Conservation (phyloP, 2,888 invertebrate species). For the Acronicta alni region DNA sequence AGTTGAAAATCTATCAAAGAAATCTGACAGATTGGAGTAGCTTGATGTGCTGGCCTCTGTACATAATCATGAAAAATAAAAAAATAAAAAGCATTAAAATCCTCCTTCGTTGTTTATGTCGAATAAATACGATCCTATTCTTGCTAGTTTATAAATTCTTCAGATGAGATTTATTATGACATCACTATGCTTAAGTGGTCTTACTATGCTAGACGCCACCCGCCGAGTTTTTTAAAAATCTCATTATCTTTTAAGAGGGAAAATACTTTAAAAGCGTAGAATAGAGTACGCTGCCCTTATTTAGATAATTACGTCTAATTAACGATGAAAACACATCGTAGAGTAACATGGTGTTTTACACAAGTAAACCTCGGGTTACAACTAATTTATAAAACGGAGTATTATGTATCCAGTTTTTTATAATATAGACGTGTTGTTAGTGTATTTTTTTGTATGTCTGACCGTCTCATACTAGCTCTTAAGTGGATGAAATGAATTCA, state of each 20-base stretch:
- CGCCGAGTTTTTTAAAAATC: slow-evolving; percentile 28
- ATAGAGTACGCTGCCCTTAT: slow-evolving; percentile 27
- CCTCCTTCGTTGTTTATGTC: neutral
- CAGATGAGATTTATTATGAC: slow-evolving; percentile 13
- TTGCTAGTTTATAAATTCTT: neutral
- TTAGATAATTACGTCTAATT: slow-evolving; percentile 26
- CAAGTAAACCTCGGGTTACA: too few species aligned
- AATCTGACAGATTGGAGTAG: too few species aligned
- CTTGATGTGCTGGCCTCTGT: too few species aligned
- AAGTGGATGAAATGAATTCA: too few species aligned
- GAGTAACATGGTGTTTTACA: too few species aligned
- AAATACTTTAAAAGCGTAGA: slow-evolving; percentile 26
- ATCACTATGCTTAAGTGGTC: slow-evolving; percentile 27
- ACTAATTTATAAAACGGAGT: too few species aligned
- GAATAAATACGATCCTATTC: neutral
- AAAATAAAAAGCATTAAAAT: neutral
- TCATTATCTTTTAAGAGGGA: slow-evolving; percentile 29
- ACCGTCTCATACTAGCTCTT: too few species aligned
- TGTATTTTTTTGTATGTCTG: too few species aligned
- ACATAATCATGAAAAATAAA: neutral
- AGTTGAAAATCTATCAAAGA: too few species aligned
- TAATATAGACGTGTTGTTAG: too few species aligned
- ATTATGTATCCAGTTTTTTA: too few species aligned
- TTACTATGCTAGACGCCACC: slow-evolving; percentile 25
- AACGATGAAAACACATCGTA: slow-evolving; percentile 20